phyloP scores from a whole-genome alignment of 2,113 vertebrate genomes.

The Lagenorhynchus albirostris region DNA sequence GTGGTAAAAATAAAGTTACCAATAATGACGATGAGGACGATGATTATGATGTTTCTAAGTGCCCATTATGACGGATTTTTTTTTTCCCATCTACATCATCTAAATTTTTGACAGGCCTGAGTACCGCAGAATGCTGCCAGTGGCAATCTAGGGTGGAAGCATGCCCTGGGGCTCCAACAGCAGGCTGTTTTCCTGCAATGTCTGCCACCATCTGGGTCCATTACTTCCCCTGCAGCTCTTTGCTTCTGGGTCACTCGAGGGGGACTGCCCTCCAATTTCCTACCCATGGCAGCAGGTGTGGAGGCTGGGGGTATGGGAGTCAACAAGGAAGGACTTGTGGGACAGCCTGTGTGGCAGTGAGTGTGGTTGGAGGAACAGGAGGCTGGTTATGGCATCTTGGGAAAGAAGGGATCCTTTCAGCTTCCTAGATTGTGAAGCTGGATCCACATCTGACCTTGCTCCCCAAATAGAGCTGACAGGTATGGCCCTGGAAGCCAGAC shows the following conservation, averaged over 20 bases:
- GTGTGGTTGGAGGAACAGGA: fast-evolving
- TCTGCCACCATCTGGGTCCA: not conserved
- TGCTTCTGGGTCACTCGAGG: not conserved
- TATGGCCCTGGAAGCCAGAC: not conserved
- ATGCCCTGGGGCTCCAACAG: not conserved
- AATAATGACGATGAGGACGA: not conserved
- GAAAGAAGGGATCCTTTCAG: not conserved
- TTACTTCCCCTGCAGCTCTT: not conserved
- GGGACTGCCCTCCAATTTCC: not conserved
- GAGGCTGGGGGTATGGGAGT: not conserved
- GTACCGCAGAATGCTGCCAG: not conserved
- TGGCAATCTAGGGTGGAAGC: not conserved
- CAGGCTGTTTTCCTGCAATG: not conserved
- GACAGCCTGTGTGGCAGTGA: not conserved
- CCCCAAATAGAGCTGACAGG: not conserved
- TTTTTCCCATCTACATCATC: not conserved
- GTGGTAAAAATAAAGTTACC: not conserved
- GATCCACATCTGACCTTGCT: not conserved
- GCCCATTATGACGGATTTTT: not conserved
- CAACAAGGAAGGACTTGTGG: not conserved
- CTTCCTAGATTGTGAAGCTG: not conserved
- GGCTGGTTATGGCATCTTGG: fast-evolving
- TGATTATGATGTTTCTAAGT: not conserved
- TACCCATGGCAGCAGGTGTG: not conserved
- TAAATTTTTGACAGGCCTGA: not conserved